Conservation (phyloP, 2,113 vertebrate genomes). For the Regulus satrapa region DNA sequence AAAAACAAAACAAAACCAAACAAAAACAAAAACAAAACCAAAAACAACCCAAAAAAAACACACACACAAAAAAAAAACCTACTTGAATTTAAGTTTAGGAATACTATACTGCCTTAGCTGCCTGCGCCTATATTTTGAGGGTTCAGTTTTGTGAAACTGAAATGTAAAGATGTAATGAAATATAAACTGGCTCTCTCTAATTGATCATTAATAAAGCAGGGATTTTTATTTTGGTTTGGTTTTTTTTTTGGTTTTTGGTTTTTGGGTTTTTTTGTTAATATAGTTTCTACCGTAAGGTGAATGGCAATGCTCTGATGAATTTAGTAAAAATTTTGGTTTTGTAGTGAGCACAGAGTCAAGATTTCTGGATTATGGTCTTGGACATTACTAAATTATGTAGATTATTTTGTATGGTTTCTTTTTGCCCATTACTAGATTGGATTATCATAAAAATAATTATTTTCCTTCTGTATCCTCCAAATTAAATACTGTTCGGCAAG, state of each 20-base stretch:
- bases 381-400: not conserved
- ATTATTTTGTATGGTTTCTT: not conserved
- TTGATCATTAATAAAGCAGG: not conserved
- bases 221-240: fast-evolving
- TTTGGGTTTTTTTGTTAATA: not conserved
- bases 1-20: too few relatives aligned
- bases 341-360: not conserved
- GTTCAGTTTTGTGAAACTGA: not conserved
- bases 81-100: not conserved
- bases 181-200: not conserved
- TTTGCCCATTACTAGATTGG: not conserved
- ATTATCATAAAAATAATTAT: not conserved
- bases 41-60: too few relatives aligned
- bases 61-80: not conserved
- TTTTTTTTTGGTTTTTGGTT: too few relatives aligned
- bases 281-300: not conserved
- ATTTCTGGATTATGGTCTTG: not conserved
- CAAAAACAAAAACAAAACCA: too few relatives aligned
- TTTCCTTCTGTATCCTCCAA: not conserved
- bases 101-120: not conserved
- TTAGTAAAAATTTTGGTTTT: not conserved
- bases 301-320: not conserved
- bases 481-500: not conserved
- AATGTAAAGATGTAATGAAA: not conserved
- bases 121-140: not conserved